These are phyloP conservation scores for Morone chrysops DNA, from an alignment of 2,113 vertebrate species.

Conservation along the genomic window DNA sequence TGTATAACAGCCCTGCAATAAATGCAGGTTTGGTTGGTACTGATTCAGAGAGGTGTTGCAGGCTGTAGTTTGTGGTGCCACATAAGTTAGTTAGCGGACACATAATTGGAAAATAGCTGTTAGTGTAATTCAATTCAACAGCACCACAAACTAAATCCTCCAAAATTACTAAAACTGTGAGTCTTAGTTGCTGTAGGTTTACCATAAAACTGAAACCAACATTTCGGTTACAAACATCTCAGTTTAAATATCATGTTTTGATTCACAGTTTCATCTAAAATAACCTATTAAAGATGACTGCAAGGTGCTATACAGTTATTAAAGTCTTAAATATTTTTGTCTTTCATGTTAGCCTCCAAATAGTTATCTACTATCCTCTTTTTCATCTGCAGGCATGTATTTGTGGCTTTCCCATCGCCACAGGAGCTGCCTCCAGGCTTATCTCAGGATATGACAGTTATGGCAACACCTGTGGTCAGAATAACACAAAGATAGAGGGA, in stretches of 20 bases:
- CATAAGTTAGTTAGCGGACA: no score
- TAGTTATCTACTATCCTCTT: neutral
- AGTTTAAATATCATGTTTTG: neutral
- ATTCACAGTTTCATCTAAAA: neutral
- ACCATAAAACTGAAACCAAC: neutral
- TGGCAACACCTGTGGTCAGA: conserved; percentile 95
- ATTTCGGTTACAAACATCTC: neutral
- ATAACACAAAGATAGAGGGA: conserved; percentile 89
- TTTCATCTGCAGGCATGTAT: conserved; percentile 88
- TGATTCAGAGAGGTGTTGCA: neutral
- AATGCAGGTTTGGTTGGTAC: neutral
- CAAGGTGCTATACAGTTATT: neutral
- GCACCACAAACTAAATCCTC: no score
- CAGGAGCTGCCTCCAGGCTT: conserved; percentile 93
- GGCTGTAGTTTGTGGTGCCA: neutral
- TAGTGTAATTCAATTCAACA: neutral
- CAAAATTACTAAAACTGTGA: neutral
- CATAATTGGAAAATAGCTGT: neutral
- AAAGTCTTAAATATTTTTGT: no score
- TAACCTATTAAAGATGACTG: neutral
- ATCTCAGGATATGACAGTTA: conserved; percentile 97
- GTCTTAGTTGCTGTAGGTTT: neutral
- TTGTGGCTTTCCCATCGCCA: conserved; percentile 93
- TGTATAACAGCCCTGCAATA: neutral
- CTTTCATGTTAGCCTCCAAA: neutral